Conservation (phyloP, 2,888 invertebrate genomes). For the Dolichomitus sp. region DNA sequence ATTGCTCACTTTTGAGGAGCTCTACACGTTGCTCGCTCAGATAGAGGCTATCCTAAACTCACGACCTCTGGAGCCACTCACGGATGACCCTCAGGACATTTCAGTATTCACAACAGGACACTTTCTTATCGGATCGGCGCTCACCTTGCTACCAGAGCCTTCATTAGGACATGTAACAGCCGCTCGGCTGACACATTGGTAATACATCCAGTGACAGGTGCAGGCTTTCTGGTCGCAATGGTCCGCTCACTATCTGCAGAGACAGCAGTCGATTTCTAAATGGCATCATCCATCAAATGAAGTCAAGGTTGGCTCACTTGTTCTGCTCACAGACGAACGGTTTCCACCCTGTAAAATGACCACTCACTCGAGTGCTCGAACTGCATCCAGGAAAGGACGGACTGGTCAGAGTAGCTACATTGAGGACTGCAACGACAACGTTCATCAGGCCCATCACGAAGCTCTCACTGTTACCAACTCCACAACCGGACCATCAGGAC, state of each 20-base stretch:
- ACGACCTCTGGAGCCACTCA: slow-evolving; percentile 1
- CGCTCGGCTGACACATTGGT: too few species aligned
- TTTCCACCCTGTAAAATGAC: slow-evolving; percentile 70
- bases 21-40: slow-evolving; percentile 13
- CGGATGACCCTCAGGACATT: slow-evolving; percentile 19
- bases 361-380: slow-evolving; percentile 64
- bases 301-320: slow-evolving; percentile 42
- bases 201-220: not conserved
- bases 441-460: slow-evolving; percentile 66
- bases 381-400: slow-evolving; percentile 72
- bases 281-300: slow-evolving; percentile 45
- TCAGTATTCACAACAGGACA: too few species aligned
- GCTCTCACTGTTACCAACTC: too few species aligned
- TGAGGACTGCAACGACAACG: slow-evolving; percentile 66
- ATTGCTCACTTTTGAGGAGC: slow-evolving; percentile 26
- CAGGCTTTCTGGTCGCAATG: slow-evolving; percentile 64
- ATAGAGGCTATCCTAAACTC: slow-evolving; percentile 27
- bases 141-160: too few species aligned
- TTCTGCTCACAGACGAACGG: slow-evolving; percentile 66
- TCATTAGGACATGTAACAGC: too few species aligned
- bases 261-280: slow-evolving; percentile 40
- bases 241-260: slow-evolving; percentile 54
- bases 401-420: slow-evolving; percentile 66
- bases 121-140: too few species aligned
- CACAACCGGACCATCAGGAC: too few species aligned